Evolutionary conservation across 2,797 vertebrate genomes (phyloP).

Genomic region (Atherinosoma microstoma): DNA sequence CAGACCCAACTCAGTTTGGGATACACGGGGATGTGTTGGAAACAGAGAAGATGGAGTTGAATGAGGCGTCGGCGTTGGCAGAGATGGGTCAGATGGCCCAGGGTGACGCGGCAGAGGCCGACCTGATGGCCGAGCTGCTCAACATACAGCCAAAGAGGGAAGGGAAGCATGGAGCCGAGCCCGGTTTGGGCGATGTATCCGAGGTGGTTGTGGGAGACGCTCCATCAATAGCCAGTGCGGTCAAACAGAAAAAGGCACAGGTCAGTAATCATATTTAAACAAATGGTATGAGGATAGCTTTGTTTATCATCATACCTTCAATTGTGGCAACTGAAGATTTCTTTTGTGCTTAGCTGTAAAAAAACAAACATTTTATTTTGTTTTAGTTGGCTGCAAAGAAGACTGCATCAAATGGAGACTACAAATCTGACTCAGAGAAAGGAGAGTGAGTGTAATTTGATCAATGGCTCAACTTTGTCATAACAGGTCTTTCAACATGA

Average conservation of each 20-base stretch:
- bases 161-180: constrained; percentile 90
- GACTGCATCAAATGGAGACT: constrained; percentile 83
- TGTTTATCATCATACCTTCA: neutral
- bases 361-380: constrained; percentile 15
- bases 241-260: constrained; percentile 93
- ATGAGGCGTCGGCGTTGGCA: constrained; percentile 80
- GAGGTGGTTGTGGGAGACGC: constrained; percentile 90
- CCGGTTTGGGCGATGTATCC: constrained; percentile 94
- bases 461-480: neutral
- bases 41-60: constrained; percentile 89
- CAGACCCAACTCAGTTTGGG: constrained; percentile 98
- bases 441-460: constrained; percentile 90
- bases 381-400: constrained; percentile 88
- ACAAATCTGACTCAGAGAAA: constrained; percentile 91
- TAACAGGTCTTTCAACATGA: neutral
- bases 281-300: neutral
- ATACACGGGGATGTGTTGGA: constrained; percentile 94
- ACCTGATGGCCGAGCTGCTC: constrained; percentile 92
- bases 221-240: constrained; percentile 89
- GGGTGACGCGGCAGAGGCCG: constrained; percentile 87
- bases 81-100: constrained; percentile 88
- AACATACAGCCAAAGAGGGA: constrained; percentile 91
- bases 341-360: neutral
- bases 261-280: constrained; percentile 72
- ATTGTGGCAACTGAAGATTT: neutral